These are phyloP conservation scores for Falco rusticolus DNA, from an alignment of 2,797 vertebrate species.

Conservation along the genomic window DNA sequence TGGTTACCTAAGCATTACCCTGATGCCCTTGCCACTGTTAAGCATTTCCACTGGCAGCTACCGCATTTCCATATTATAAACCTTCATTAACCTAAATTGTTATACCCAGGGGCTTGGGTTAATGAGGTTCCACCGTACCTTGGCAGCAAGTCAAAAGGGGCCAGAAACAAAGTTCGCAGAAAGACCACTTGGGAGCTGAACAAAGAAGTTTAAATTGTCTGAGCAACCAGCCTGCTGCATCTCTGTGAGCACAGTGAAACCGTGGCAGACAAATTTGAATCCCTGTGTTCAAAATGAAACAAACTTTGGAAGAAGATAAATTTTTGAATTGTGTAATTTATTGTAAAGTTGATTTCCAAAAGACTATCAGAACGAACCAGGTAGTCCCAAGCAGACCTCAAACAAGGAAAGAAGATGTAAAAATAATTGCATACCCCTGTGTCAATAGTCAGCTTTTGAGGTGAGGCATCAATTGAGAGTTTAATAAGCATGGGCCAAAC, in stretches of 20 bases:
- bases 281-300: neutral
- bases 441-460: neutral
- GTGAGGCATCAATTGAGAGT: neutral
- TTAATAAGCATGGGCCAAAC: neutral
- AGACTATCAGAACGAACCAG: neutral
- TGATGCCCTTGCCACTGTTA: neutral
- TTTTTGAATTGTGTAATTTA: neutral
- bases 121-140: neutral
- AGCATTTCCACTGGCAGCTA: neutral
- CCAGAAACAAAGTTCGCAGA: neutral
- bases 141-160: neutral
- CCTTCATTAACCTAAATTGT: constrained; percentile 1
- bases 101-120: neutral
- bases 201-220: neutral
- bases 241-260: neutral
- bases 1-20: neutral
- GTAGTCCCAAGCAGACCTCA: constrained; percentile 27
- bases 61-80: neutral
- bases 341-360: constrained; percentile 20
- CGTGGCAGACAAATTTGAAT: neutral
- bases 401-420: constrained; percentile 11
- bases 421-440: neutral
- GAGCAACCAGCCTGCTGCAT: neutral
- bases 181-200: neutral
- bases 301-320: neutral